phyloP scores from a whole-genome alignment of 53 echinoderm and acorn worm species.

The Echinarachnius parma region DNA sequence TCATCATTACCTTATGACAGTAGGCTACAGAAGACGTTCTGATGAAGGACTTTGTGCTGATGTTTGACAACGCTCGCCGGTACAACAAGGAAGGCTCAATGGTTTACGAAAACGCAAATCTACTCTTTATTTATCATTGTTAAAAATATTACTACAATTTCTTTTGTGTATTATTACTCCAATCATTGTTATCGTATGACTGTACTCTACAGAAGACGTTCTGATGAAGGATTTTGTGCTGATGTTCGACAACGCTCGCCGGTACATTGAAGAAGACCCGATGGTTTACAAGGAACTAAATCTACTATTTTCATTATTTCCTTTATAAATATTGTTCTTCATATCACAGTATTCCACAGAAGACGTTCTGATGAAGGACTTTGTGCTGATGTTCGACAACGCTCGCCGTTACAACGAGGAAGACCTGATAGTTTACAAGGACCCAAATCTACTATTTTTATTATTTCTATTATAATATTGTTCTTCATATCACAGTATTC shows the following conservation, averaged over 20 bases:
- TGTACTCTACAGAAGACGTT: constrained; percentile 64
- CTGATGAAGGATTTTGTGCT: constrained; percentile 74
- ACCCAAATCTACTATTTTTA: constrained; percentile 80
- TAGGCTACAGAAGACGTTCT: constrained; percentile 59
- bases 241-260: constrained; percentile 93
- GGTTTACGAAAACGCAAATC: constrained; percentile 82
- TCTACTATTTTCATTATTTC: too few species aligned
- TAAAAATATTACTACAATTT: too few species aligned
- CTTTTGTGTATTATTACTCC: too few species aligned
- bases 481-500: constrained; percentile 74
- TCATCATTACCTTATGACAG: too few species aligned
- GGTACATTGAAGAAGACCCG: constrained; percentile 95
- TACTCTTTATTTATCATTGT: too few species aligned
- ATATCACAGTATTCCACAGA: constrained; percentile 63
- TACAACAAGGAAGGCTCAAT: constrained; percentile 96
- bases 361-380: constrained; percentile 72
- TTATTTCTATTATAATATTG: too few species aligned
- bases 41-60: constrained; percentile 74
- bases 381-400: constrained; percentile 83
- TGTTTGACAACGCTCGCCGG: constrained; percentile 92
- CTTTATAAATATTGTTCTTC: too few species aligned
- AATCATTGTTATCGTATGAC: too few species aligned
- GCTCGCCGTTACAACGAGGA: constrained; percentile 98
- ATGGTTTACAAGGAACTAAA: constrained; percentile 85
- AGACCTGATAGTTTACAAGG: constrained; percentile 81